These are phyloP conservation scores for Amblyraja radiata DNA, from an alignment of 2,797 vertebrate species.

Conservation along the genomic window DNA sequence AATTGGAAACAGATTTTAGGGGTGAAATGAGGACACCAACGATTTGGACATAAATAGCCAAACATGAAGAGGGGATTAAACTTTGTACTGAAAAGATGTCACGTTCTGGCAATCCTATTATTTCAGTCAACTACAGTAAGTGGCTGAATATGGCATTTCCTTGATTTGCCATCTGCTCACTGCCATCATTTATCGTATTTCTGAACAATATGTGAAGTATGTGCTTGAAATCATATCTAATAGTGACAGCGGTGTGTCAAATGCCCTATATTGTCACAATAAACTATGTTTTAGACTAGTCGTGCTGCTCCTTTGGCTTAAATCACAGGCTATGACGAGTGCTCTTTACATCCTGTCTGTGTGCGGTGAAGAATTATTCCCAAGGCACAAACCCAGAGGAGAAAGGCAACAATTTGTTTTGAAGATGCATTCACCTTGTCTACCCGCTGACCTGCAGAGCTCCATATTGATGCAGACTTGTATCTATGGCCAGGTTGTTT, in stretches of 20 bases:
- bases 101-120: neutral
- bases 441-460: neutral
- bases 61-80: too few relatives aligned
- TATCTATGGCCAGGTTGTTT: neutral
- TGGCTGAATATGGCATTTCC: neutral
- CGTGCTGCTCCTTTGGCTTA: neutral
- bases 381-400: neutral
- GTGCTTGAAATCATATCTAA: neutral
- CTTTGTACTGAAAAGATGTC: neutral
- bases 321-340: neutral
- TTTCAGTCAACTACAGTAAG: neutral
- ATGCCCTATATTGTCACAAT: neutral
- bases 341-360: neutral
- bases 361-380: too few relatives aligned
- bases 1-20: too few relatives aligned
- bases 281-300: neutral
- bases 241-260: neutral
- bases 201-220: neutral
- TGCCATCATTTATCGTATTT: slow-evolving; percentile 1
- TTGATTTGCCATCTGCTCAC: neutral
- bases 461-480: too few relatives aligned
- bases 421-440: neutral
- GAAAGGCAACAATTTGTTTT: neutral
- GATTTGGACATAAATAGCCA: too few relatives aligned
- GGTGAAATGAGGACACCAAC: too few relatives aligned